Percentiles rank a stretch among this genome's conserved stretches.
phyloP scores from a whole-genome alignment of 2,888 invertebrate genomes.

The Chrysolina haemoptera region DNA sequence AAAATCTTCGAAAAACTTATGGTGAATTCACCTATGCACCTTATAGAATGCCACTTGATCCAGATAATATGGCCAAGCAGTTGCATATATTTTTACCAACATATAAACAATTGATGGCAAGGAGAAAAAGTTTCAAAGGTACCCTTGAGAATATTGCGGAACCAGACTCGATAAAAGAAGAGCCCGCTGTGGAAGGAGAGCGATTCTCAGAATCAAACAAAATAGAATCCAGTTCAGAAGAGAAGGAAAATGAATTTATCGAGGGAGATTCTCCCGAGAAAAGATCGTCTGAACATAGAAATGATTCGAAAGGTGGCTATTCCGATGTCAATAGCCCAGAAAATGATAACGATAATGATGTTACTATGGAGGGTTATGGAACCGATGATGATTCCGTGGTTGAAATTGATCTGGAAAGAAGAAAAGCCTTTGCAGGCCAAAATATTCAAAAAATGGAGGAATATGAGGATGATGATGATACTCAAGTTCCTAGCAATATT shows the following conservation, averaged over 20 bases:
- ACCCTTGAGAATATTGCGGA: slow-evolving; percentile 30
- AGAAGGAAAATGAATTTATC: slow-evolving; percentile 36
- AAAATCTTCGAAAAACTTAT: slow-evolving; percentile 80
- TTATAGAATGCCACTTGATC: slow-evolving; percentile 79
- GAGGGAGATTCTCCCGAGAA: slow-evolving; percentile 28
- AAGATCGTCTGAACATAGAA: neutral
- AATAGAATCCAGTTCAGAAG: slow-evolving; percentile 4
- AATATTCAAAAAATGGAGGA: slow-evolving; percentile 45
- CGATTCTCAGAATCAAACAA: slow-evolving; percentile 15
- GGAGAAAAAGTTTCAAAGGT: slow-evolving; percentile 25
- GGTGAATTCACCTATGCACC: slow-evolving; percentile 83
- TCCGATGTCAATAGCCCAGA: slow-evolving; percentile 30
- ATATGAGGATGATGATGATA: slow-evolving; percentile 57
- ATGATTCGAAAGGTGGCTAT: slow-evolving; percentile 5
- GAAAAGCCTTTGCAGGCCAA: slow-evolving; percentile 40
- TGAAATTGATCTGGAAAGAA: slow-evolving; percentile 43
- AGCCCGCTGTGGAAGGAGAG: slow-evolving; percentile 10
- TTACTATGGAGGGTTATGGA: slow-evolving; percentile 61
- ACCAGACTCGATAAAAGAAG: slow-evolving; percentile 14
- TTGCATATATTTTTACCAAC: slow-evolving; percentile 77
- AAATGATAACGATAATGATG: slow-evolving; percentile 41
- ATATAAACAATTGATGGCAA: slow-evolving; percentile 42
- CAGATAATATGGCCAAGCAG: slow-evolving; percentile 75
- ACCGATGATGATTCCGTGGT: slow-evolving; percentile 60
- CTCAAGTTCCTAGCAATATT: slow-evolving; percentile 53